Evolutionary conservation across 2,797 vertebrate genomes (phyloP).

Genomic region (Rhabdophis nuchalis): DNA sequence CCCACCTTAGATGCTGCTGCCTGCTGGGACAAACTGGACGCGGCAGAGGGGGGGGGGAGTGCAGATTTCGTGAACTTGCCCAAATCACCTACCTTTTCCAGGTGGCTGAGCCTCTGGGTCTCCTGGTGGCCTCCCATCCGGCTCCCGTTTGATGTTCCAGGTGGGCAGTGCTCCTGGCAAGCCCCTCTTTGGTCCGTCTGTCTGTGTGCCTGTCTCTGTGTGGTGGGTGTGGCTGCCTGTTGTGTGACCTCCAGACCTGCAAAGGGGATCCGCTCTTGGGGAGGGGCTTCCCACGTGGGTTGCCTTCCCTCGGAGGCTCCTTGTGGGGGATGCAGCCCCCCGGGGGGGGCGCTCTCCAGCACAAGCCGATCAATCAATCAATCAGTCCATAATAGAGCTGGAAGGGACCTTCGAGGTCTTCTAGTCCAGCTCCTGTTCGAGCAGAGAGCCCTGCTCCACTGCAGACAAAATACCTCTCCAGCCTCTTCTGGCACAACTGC

Average conservation of each 20-base stretch:
- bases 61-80: not conserved
- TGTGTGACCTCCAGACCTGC: not conserved
- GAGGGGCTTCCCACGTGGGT: not conserved
- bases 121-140: not conserved
- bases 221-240: not conserved
- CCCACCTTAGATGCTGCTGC: not conserved
- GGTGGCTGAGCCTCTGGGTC: not conserved
- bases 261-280: accelerated
- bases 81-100: not conserved
- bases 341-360: not conserved
- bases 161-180: not conserved
- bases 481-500: too few species aligned
- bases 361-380: not conserved
- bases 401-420: not conserved
- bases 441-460: not conserved
- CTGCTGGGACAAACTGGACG: not conserved
- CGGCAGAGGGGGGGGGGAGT: accelerated
- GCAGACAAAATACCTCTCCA: not conserved
- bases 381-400: not conserved
- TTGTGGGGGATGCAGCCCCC: not conserved
- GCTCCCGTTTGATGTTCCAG: not conserved
- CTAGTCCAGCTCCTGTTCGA: not conserved
- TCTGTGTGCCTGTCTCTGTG: too few species aligned
- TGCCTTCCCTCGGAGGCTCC: not conserved
- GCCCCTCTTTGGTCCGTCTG: not conserved